These are phyloP conservation scores for Acrocyrtus sp. DNA, from an alignment of 2,888 invertebrate genomes.

Conservation along the genomic window DNA sequence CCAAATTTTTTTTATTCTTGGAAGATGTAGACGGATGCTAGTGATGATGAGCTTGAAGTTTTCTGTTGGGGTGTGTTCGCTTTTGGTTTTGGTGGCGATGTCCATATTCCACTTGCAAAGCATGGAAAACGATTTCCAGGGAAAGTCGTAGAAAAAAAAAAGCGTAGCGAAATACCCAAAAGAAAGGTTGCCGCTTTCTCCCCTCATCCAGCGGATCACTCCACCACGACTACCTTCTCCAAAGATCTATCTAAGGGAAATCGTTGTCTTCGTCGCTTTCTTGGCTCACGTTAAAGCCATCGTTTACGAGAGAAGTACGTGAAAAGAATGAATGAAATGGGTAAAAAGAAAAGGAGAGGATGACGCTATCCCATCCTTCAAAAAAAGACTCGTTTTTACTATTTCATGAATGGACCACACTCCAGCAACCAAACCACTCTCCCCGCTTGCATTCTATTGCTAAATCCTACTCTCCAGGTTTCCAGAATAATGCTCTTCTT, in stretches of 20 bases:
- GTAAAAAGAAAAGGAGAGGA: slow-evolving; percentile 20
- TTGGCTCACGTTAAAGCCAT: slow-evolving; percentile 60
- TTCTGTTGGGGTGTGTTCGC: slow-evolving; percentile 3
- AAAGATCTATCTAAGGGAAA: slow-evolving; percentile 4
- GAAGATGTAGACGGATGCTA: slow-evolving; percentile 18
- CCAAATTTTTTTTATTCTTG: slow-evolving; percentile 12
- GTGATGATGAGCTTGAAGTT: slow-evolving; percentile 38
- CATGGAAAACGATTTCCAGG: slow-evolving; percentile 4
- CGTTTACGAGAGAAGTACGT: slow-evolving; percentile 59
- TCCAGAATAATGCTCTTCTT: too few relatives aligned
- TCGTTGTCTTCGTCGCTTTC: slow-evolving; percentile 31
- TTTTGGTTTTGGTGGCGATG: slow-evolving; percentile 1
- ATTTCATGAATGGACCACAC: not conserved
- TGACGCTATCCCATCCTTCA: slow-evolving; percentile 5
- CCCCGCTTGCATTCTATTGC: too few relatives aligned
- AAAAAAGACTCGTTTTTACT: slow-evolving; percentile 6
- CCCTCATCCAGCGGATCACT: slow-evolving; percentile 23
- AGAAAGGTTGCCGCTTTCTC: not conserved
- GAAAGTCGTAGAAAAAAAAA: slow-evolving; percentile 41
- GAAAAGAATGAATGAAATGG: slow-evolving; percentile 53
- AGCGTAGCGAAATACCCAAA: too few relatives aligned
- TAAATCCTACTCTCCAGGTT: too few relatives aligned
- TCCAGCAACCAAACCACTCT: too few relatives aligned
- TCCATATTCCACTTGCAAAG: not conserved
- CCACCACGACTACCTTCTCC: not conserved